Base-by-base conservation (phyloP, 2,113 vertebrate genomes). In the Chionodraco myersi region DNA sequence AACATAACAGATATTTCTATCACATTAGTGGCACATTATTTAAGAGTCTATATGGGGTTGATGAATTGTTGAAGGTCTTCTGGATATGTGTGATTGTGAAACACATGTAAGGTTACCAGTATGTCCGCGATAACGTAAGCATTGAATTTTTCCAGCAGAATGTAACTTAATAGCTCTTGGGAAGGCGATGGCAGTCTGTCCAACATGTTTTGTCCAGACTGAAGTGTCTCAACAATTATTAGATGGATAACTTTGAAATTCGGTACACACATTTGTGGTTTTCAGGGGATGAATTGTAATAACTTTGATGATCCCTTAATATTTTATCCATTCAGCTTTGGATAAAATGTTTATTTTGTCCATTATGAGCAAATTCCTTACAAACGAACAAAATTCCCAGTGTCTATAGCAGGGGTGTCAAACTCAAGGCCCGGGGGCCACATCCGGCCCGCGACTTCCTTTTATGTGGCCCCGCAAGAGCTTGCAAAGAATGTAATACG, bases 1-100 rank as follows among this genome's bases (percentile, higher is more conserved):
- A 49, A 56, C 57, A n/a, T n/a, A 21, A 13, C 5, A 51, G 7
- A 69, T 58, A 52, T 59, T 30, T 81, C 23, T 63, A 23, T 67
- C 12, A 58, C 48, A 67, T 54, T 49, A 71, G n/a, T 5, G 23
- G 36, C 36, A 71, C 30, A 44, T 76, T 60, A 30, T 51, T 45
- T 36, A 36, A 66, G 49, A 51, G 56, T 67, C 13, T 41, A 2
- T 41, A 6, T 26, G 47, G 12, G 23, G 36, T 34, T 58, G 57
- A 36, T 12, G 1, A 16, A 45, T 44, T 61, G 30, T 10, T 63
- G 3, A 18, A 62, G 53, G 15, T 71, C 60, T 62, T 83, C 56
- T 7, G 15, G 41, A 62, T 30, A 16, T 71, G 66, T 14, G 26
- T 26, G 36, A 54, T 69, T 30, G 45, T 36, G 23, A 73, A 61